Base-by-base conservation (phyloP, 2,113 vertebrate genomes). In the Oxyura jamaicensis region DNA sequence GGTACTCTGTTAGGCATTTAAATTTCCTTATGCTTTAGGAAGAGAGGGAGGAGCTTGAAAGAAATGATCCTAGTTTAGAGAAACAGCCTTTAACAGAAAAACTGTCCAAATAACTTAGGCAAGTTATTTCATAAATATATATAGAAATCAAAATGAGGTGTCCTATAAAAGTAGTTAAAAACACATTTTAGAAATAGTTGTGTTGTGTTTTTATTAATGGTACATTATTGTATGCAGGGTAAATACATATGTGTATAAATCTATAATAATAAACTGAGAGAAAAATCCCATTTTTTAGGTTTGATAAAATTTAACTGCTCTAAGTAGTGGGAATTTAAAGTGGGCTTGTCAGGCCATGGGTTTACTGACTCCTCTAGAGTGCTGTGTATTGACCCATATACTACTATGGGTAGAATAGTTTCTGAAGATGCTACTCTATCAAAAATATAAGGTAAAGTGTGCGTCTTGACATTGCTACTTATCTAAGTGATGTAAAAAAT, bases 1-100 rank as follows among this genome's bases (percentile, higher is more conserved):
- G 75, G 87, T 83, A 67, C n/a, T 94, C 87, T 77, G 59, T 77
- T 91, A 94, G 82, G 85, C 78, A 87, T 91, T 94, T 87, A 44
- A 82, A 59, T 93, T 94, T 93, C 72, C 50, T 81, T 73, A 31
- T 25, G 13, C 44, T 80, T 85, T 85, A 73, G 55, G 31, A 91
- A 46, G 41, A 73, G 17, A 77, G 6, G n/a, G 41, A 77, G 75
- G 72, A 83, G 18, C 48, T 79, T 91, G 84, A 93, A 79, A 91
- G 20, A 41, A 22, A 31, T 78, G 42, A 26, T 31, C 36, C 17
- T 69, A 31, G 76, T 91, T 83, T 50, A 73, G 50, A 68, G 44
- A 58, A 44, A 17, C 4, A 36, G 15, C 22, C 17, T 69, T 87
- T 63, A 60, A 50, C 1, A 74, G 14, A 72, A 84, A 72, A 72